phyloP scores from a whole-genome alignment of 2,797 vertebrate species.

The Pygocentrus nattereri region DNA sequence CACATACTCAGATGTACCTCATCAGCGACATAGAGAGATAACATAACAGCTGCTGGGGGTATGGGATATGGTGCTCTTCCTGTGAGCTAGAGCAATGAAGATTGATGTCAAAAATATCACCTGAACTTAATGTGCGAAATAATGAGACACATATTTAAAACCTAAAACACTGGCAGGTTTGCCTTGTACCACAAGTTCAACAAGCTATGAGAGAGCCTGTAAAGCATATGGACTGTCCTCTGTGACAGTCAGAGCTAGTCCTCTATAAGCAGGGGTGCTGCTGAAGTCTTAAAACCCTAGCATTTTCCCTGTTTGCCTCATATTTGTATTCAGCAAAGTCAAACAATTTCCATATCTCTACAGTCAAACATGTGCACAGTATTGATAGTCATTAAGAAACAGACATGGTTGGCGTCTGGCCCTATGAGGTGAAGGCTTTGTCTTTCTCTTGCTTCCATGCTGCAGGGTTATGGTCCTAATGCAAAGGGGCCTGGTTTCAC shows the following conservation, averaged over 20 bases:
- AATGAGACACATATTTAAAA: not conserved
- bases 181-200: too few relatives aligned
- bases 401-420: not conserved
- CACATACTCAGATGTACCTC: constrained; percentile 4
- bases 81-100: constrained; percentile 14
- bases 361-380: not conserved
- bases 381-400: not conserved
- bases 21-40: constrained; percentile 34
- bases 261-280: too few relatives aligned
- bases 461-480: not conserved
- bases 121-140: not conserved
- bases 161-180: not conserved
- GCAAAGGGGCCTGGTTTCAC: not conserved
- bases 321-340: not conserved
- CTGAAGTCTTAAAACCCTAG: too few relatives aligned
- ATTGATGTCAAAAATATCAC: not conserved
- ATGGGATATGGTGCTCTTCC: constrained; percentile 14
- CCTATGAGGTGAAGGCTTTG: not conserved
- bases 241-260: too few relatives aligned
- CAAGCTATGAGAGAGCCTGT: too few relatives aligned
- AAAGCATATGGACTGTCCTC: too few relatives aligned
- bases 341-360: too few relatives aligned
- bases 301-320: not conserved
- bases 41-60: constrained; percentile 28
- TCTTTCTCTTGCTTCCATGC: not conserved